Base-by-base conservation (phyloP, 2,113 vertebrate species). In the Calypte anna region DNA sequence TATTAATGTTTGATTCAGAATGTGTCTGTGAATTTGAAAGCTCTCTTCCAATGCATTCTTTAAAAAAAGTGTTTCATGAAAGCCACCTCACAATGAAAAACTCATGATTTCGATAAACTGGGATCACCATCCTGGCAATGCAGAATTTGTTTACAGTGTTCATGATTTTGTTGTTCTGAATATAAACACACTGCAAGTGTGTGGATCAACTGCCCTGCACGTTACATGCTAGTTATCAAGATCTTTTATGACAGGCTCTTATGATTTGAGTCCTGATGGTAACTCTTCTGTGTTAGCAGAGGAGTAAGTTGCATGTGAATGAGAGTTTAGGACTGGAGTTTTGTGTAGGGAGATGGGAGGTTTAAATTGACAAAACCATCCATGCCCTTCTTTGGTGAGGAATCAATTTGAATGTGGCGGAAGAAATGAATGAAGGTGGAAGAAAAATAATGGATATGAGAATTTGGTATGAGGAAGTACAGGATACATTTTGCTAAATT, bases 261-360 rank as follows among this genome's bases (percentile, higher is more conserved):
- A 75, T 66, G 19, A 59, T 64, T 51, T 53, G 54, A 76, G 33
- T 55, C 10, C 22, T 22, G 11, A 61, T 14, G 6, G 68, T 31
- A 80, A n/a, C 0, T 13, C 55, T 27, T 90, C 53, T 43, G 12
- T 55, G 10, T 61, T 64, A 63, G 2, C 27, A 76, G 21, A 46
- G 11, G 9, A 10, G 31, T 38, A 43, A 80, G 77, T 15, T 16
- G 2, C 21, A 31, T 73, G 16, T 28, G 12, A 80, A 7, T 48
- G 14, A 55, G 9, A 8, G 14, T 75, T 90, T 88, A 79, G 18
- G 11, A 48, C 9, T 40, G 25, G 3, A 73, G 16, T 31, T 2
- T 44, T 55, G 4, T 0, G 0, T 0, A 63, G 33, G 11, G 24
- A 61, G 14, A 33, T 44, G 17, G 6, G 6, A 76, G 3, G 3